phyloP scores from a whole-genome alignment of 1,140 invertebrate genomes.

The Campoletis sonorensis region DNA sequence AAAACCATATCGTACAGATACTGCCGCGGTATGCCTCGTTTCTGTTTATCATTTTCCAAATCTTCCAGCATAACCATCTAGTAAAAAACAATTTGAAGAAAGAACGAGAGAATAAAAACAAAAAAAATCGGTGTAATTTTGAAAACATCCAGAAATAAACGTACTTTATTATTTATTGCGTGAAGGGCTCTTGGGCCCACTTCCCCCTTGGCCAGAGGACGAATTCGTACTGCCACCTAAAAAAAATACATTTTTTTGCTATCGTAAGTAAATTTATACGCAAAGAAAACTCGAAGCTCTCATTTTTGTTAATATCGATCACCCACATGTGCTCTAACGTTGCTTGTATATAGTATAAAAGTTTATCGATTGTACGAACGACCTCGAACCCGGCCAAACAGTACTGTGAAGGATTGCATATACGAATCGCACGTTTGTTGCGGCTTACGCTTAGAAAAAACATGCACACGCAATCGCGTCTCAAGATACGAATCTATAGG shows the following conservation, averaged over 20 bases:
- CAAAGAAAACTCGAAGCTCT: neutral
- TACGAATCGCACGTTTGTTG: neutral
- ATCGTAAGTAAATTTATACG: neutral
- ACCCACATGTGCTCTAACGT: neutral
- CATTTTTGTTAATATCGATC: neutral
- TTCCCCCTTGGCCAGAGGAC: conserved; percentile 63
- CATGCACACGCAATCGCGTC: conserved; percentile 1
- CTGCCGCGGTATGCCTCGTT: conserved; percentile 82
- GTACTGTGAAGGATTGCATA: neutral
- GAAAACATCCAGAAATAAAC: conserved; percentile 26
- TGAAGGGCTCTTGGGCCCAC: conserved; percentile 62
- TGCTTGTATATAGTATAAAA: neutral
- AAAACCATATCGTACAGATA: conserved; percentile 94
- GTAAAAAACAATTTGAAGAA: conserved; percentile 58
- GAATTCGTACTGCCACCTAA: conserved; percentile 75
- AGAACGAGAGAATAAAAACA: neutral
- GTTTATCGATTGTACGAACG: conserved; percentile 51
- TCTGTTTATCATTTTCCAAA: conserved; percentile 80
- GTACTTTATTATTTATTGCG: conserved; percentile 69
- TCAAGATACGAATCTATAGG: neutral
- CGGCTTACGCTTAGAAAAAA: neutral
- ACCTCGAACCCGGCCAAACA: conserved; percentile 51
- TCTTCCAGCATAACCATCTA: conserved; percentile 83
- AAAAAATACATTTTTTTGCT: conserved; percentile 21
- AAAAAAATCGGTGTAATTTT: conserved; percentile 6